Base-by-base conservation (phyloP, 2,113 vertebrate species). In the Brachionichthys hirsutus region DNA sequence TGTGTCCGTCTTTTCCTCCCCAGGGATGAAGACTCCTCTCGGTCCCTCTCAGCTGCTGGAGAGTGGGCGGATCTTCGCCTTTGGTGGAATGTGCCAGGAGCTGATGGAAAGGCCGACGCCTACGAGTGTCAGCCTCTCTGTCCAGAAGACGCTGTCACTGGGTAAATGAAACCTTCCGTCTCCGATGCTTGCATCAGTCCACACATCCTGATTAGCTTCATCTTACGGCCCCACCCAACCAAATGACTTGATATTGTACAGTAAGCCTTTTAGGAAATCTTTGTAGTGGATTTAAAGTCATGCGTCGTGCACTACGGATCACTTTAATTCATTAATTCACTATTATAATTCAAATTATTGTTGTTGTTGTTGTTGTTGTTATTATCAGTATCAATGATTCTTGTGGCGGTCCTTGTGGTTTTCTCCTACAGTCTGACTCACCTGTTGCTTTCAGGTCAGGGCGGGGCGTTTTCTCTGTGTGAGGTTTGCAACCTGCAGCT, bases 401-500 rank as follows among this genome's bases (percentile, higher is more conserved):
- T 30, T 30, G 5, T 30, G 24, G 24, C 8, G 24, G n/a, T n/a
- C n/a, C n/a, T n/a, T n/a, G n/a, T n/a, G n/a, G n/a, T n/a, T 3
- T 17, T 12, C 2, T 46, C 9, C 9, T 14, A 9, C 18, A 19
- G 15, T 22, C 2, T 57, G 19, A 51, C 12, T 19, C 2, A 14
- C 16, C 10, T 45, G 14, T 52, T 62, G 49, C 34, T 20, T 30
- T 36, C 9, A 84, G 85, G 66, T 76, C 71, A 75, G 41, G 48
- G 73, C 0, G 73, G 93, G 49, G 57, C 94, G 2, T 97, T 92
- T 85, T 96, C 95, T 0, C 91, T 99, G 66, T 99, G 97, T 6
- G 94, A 96, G 46, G 95, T 94, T 67, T 98, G 96, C 81, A 98
- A 98, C 88, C 94, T 98, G 81, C 97, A 98, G 87, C 87, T 98